Conservation (phyloP, 2,888 invertebrate genomes). For the Lasioglossum marginatum region DNA sequence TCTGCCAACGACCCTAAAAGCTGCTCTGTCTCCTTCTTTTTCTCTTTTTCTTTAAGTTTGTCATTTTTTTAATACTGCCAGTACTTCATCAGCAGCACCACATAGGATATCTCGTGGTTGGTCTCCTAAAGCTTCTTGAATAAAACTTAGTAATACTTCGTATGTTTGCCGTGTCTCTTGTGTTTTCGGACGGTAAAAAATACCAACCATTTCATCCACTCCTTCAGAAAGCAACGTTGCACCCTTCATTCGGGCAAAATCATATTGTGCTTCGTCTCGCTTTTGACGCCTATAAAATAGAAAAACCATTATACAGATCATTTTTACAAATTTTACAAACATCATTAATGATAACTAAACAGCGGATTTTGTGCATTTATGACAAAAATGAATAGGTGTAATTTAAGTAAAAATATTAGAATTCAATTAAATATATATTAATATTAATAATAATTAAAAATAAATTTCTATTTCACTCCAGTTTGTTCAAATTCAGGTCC, state of each 20-base stretch:
- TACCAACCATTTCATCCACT: constrained; percentile 96
- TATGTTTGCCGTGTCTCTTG: constrained; percentile 99
- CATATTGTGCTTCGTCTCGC: constrained; percentile 96
- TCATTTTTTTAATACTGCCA: constrained; percentile 97
- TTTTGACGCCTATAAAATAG: constrained; percentile 89
- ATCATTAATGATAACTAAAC: not conserved
- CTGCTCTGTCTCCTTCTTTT: constrained; percentile 95
- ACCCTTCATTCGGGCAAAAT: constrained; percentile 95
- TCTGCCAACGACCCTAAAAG: constrained; percentile 93
- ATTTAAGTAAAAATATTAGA: too few relatives aligned
- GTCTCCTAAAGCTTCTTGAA: constrained; percentile 98
- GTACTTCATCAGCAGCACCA: constrained; percentile 99
- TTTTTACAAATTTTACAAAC: not conserved
- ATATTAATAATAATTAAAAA: too few relatives aligned
- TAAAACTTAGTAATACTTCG: constrained; percentile 97
- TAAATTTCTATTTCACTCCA: too few relatives aligned
- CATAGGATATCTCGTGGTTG: constrained; percentile 98
- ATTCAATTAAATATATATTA: too few relatives aligned
- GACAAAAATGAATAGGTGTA: too few relatives aligned
- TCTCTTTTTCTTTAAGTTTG: constrained; percentile 95
- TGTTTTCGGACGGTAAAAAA: constrained; percentile 97
- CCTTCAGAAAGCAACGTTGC: constrained; percentile 94
- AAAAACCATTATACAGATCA: not conserved
- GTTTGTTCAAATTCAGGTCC: too few relatives aligned
- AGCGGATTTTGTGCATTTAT: too few relatives aligned